A percentile compares a stretch with the other conserved stretches of the same genome.
These are phyloP conservation scores for Odontomyia ornata DNA, from an alignment of 2,888 invertebrate genomes.

Conservation along the genomic window DNA sequence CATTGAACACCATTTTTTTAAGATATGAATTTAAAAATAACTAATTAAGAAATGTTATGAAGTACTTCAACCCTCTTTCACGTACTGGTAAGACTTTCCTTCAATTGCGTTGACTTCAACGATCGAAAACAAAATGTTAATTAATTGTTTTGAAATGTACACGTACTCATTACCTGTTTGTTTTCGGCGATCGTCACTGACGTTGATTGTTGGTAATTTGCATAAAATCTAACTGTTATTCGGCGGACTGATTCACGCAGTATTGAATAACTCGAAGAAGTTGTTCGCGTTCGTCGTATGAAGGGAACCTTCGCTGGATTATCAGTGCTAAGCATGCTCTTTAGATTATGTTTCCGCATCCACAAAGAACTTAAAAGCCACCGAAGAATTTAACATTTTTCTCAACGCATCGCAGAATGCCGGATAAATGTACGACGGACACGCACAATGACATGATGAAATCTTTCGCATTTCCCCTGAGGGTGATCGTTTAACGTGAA, in stretches of 20 bases:
- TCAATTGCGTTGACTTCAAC: neutral
- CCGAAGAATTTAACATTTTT: conserved; percentile 40
- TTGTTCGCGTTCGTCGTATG: no score
- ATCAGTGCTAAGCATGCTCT: neutral
- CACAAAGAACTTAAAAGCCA: neutral
- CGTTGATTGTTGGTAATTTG: conserved; percentile 44
- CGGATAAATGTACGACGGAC: conserved; percentile 45
- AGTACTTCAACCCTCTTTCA: no score
- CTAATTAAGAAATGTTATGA: no score
- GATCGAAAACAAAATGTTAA: conserved; percentile 48
- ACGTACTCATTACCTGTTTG: conserved; percentile 50
- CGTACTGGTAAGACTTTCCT: conserved; percentile 2
- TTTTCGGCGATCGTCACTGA: conserved; percentile 44
- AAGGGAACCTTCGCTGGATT: neutral
- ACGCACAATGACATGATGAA: conserved; percentile 47
- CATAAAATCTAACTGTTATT: conserved; percentile 49
- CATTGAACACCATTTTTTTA: no score
- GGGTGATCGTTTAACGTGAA: conserved; percentile 12
- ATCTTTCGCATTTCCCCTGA: conserved; percentile 11
- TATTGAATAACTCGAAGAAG: neutral
- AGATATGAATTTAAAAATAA: no score
- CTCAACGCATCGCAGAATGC: conserved; percentile 46
- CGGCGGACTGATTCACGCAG: conserved; percentile 15
- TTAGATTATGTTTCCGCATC: conserved; percentile 27
- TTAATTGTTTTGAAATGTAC: conserved; percentile 51